These are phyloP conservation scores for Heterotilapia buettikoferi DNA, from an alignment of 2,113 vertebrate species.

Conservation along the genomic window DNA sequence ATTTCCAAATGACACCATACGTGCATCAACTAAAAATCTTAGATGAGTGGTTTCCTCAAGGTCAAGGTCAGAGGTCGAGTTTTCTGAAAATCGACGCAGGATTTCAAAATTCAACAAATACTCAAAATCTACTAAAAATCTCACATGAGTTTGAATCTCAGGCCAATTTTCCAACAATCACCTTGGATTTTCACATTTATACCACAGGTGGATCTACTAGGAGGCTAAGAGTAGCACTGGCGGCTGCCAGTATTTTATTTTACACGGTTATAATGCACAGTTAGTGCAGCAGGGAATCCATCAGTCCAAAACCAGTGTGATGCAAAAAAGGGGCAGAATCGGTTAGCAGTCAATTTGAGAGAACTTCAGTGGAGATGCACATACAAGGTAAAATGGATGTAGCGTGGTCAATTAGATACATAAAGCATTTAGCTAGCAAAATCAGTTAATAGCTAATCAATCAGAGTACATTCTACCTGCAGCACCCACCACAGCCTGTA, in stretches of 20 bases:
- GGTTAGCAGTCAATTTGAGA: neutral
- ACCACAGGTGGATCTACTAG: neutral
- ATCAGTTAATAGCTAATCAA: neutral
- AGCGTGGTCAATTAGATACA: neutral
- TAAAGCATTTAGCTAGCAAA: neutral
- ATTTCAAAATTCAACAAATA: neutral
- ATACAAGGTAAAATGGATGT: neutral
- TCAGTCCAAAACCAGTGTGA: neutral
- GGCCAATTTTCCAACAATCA: neutral
- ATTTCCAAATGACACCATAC: neutral
- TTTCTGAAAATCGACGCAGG: rapidly evolving
- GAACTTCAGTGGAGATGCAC: neutral
- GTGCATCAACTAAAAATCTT: neutral
- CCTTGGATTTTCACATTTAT: neutral
- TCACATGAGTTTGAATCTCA: neutral
- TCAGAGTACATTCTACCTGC: neutral
- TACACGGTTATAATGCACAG: neutral
- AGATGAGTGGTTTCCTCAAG: rapidly evolving
- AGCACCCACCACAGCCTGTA: neutral
- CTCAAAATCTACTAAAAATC: neutral
- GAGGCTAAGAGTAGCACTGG: neutral
- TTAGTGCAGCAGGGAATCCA: neutral
- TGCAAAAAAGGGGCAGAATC: neutral
- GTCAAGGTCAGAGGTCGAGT: neutral
- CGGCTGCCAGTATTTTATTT: neutral